phyloP scores from a whole-genome alignment of 2,113 vertebrate genomes.

The Prochilodus magdalenae region DNA sequence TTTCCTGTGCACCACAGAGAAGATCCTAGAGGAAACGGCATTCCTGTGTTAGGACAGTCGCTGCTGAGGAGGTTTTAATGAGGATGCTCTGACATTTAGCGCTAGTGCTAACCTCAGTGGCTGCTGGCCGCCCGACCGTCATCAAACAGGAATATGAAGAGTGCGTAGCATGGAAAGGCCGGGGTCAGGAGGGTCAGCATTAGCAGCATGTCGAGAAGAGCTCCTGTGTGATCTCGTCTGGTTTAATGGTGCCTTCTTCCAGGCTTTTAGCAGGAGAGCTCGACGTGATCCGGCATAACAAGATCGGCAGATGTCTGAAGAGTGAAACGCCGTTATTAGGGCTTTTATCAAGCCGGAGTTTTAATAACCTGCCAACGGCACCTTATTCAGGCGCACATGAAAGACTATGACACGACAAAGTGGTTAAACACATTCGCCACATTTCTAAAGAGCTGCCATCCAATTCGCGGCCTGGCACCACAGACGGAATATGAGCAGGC shows the following conservation, averaged over 20 bases:
- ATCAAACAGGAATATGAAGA: constrained; percentile 45
- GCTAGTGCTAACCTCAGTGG: not conserved
- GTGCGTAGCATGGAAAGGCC: not conserved
- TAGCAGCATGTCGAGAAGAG: constrained; percentile 32
- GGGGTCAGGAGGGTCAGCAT: constrained; percentile 25
- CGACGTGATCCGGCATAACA: constrained; percentile 20
- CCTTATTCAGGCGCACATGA: not conserved
- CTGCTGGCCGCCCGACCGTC: not conserved
- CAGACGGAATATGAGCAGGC: no score
- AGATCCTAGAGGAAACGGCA: not conserved
- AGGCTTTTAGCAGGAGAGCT: constrained; percentile 26
- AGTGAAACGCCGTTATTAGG: constrained; percentile 5
- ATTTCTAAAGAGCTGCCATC: not conserved
- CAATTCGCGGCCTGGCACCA: not conserved
- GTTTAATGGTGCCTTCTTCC: constrained; percentile 31
- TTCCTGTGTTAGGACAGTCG: not conserved
- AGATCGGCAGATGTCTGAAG: constrained; percentile 28
- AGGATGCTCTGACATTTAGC: constrained; percentile 56
- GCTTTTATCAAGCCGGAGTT: constrained; percentile 17
- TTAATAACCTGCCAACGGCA: not conserved
- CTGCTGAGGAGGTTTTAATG: constrained; percentile 33
- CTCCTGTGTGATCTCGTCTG: constrained; percentile 34
- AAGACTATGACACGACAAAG: not conserved
- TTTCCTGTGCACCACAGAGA: not conserved
- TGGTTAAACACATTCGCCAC: not conserved